A percentile compares a stretch with the other conserved stretches of the same genome.
These are phyloP conservation scores for Meandrina meandrites DNA, from an alignment of 92 coral and sea anemone species.

Conservation along the genomic window DNA sequence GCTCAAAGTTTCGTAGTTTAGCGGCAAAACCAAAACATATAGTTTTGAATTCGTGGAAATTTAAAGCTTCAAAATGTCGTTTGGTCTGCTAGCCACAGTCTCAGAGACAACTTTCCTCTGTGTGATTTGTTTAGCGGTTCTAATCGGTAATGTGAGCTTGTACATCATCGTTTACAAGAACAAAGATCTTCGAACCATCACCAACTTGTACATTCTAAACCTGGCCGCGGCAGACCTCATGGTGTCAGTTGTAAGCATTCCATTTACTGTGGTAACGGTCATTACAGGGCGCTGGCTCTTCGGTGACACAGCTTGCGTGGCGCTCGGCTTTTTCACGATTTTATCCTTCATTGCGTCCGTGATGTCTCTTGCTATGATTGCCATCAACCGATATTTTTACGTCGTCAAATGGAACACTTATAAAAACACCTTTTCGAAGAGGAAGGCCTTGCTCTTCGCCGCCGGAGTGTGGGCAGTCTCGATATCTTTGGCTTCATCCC, in stretches of 20 bases:
- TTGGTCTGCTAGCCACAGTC: not conserved
- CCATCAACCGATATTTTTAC: constrained; percentile 52
- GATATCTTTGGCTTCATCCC: constrained; percentile 47
- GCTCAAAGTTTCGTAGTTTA: no score
- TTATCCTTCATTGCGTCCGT: constrained; percentile 26
- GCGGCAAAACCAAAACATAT: not conserved
- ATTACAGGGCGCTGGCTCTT: constrained; percentile 16
- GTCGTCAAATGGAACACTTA: constrained; percentile 70
- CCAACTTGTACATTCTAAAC: constrained; percentile 67
- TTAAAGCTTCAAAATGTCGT: not conserved
- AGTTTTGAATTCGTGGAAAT: not conserved
- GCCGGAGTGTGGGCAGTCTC: constrained; percentile 59
- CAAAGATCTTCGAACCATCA: constrained; percentile 47
- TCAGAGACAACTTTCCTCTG: constrained; percentile 15
- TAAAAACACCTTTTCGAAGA: constrained; percentile 26
- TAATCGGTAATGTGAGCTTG: constrained; percentile 56
- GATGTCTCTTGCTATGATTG: constrained; percentile 27
- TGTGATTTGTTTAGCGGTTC: constrained; percentile 48
- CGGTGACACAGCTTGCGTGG: not conserved
- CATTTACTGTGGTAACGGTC: constrained; percentile 53
- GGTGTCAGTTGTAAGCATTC: constrained; percentile 64
- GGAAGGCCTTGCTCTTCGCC: constrained; percentile 31
- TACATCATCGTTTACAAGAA: constrained; percentile 45
- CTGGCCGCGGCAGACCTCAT: constrained; percentile 67
- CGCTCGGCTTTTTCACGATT: constrained; percentile 23